Conservation (phyloP, 2,113 vertebrate species). For the Felis chaus region DNA sequence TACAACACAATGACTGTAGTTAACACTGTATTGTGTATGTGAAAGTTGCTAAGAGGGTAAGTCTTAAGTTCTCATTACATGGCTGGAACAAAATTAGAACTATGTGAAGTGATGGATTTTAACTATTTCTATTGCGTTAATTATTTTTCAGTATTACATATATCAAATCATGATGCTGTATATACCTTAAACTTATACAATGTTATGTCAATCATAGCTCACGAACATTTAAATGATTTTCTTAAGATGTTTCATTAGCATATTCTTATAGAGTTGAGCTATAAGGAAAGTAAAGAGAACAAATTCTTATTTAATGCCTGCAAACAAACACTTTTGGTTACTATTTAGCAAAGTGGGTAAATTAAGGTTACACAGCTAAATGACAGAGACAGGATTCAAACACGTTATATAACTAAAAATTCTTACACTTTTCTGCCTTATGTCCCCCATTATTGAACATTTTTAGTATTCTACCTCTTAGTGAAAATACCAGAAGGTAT, state of each 20-base stretch:
- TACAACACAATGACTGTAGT: not conserved
- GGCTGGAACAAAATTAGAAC: not conserved
- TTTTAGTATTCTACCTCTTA: not conserved
- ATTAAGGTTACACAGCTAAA: not conserved
- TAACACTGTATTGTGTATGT: not conserved
- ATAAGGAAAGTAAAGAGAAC: not conserved
- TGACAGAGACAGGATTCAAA: not conserved
- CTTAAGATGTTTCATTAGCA: not conserved
- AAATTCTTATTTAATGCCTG: not conserved
- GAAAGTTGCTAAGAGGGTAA: not conserved
- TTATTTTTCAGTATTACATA: not conserved
- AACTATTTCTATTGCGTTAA: not conserved
- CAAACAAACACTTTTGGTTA: not conserved
- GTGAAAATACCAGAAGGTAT: not conserved
- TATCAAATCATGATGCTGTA: not conserved
- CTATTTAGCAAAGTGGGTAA: not conserved
- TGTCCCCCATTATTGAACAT: not conserved
- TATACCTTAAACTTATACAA: not conserved
- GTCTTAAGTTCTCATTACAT: not conserved
- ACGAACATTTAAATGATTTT: not conserved
- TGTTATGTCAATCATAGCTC: not conserved
- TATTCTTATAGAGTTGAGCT: not conserved
- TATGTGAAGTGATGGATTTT: not conserved
- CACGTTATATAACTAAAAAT: not conserved
- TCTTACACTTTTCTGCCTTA: not conserved